These are phyloP conservation scores for Eriosoma lanigerum DNA, from an alignment of 1,140 invertebrate genomes.

Conservation along the genomic window DNA sequence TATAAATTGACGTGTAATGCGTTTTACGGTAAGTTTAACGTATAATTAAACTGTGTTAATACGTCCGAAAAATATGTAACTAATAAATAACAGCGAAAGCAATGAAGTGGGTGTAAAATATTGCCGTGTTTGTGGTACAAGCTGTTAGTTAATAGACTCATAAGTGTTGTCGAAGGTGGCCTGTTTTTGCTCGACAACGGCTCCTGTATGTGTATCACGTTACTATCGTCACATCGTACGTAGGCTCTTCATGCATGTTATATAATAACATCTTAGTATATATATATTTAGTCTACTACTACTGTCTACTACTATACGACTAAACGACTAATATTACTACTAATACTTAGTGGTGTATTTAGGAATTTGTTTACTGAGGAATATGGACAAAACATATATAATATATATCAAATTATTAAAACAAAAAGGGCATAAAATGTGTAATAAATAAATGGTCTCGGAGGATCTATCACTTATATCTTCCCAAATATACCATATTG, in stretches of 20 bases:
- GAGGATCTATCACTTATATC: too few relatives aligned
- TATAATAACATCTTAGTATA: too few relatives aligned
- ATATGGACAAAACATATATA: too few relatives aligned
- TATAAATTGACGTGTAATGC: background rate
- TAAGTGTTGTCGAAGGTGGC: background rate
- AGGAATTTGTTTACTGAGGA: too few relatives aligned
- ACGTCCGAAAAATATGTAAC: conserved; percentile 16
- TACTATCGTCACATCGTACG: background rate
- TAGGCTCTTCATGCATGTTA: background rate
- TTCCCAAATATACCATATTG: too few relatives aligned
- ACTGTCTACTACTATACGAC: too few relatives aligned
- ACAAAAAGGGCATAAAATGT: too few relatives aligned
- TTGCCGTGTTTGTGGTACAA: conserved; percentile 9
- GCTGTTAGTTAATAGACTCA: conserved; percentile 2
- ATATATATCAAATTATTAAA: too few relatives aligned
- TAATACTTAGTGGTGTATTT: too few relatives aligned
- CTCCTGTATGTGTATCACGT: conserved; percentile 12
- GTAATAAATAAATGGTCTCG: too few relatives aligned
- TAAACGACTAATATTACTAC: too few relatives aligned
- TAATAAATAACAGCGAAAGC: background rate
- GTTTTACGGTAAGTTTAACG: conserved; percentile 16
- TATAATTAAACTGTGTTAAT: conserved; percentile 25
- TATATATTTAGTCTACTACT: too few relatives aligned
- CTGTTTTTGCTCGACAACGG: conserved; percentile 1
- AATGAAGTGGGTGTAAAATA: background rate